Evolutionary conservation across 2,113 vertebrate genomes (phyloP), one percentile per base, ranked within the genome.

Genomic region (Pantherophis guttatus): DNA sequence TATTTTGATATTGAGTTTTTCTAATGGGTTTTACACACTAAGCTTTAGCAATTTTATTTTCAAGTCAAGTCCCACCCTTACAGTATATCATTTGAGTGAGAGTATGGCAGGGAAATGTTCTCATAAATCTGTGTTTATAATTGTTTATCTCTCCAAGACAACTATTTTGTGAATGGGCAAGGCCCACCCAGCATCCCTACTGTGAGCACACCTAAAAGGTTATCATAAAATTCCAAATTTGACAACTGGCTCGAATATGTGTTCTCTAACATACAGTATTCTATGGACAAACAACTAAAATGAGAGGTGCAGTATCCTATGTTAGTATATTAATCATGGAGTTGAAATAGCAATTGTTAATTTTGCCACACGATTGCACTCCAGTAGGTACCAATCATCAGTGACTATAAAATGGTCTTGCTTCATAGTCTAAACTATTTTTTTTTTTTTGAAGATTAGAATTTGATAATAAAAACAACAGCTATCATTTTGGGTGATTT

Each of bases 341-440:
- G 53, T 53, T 57, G 75, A 90, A 90, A 90, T 86, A 93, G 86
- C 44, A 90, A 86, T 87, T 86, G 48, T 6, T 57, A 62, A 33
- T 58, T 57, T 92, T 24, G 33, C 24, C 50, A 86, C n/a, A 44
- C 48, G 86, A 88, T 94, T 88, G 15, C 52, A 95, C 91, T 96
- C 88, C 93, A 44, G 91, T 96, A 95, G 94, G 94, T 96, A 96
- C 95, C 89, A 55, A 58, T 29, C 90, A 86, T 6, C 8, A 95
- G 24, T 90, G 91, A 96, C 91, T 62, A 52, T 88, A 95, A 95
- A 96, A 94, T 93, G 81, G 87, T 53, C 57, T 87, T 95, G 55
- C 92, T 95, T 94, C 95, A 94, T 70, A 87, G 33, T 94, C 89
- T 95, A 96, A 95, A 33, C 11, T 12, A 91, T 48, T 48, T 48